phyloP scores from a whole-genome alignment of 2,797 vertebrate species.

The Falco novaeseelandiae region DNA sequence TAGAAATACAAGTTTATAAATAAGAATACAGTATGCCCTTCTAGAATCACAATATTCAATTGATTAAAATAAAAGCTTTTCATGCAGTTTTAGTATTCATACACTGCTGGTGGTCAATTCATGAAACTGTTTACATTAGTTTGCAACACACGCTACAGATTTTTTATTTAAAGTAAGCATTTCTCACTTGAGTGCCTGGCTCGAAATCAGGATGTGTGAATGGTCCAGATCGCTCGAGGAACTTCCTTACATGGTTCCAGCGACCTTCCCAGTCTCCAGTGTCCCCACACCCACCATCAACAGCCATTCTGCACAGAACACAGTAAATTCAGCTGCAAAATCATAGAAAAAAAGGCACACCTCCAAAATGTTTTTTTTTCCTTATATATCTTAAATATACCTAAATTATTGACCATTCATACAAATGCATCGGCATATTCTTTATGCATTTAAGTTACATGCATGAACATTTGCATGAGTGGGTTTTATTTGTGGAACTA shows the following conservation, averaged over 20 bases:
- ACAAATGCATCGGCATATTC: not conserved
- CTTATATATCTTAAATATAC: not conserved
- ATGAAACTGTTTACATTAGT: not conserved
- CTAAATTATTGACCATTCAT: not conserved
- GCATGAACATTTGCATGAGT: not conserved
- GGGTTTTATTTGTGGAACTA: not conserved
- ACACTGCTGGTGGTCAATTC: not conserved
- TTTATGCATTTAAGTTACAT: not conserved
- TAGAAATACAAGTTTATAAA: not conserved
- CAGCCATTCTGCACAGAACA: conserved; percentile 95
- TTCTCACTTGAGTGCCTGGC: conserved; percentile 94
- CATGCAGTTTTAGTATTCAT: not conserved
- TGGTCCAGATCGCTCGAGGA: conserved; percentile 94
- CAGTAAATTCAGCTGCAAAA: conserved; percentile 83
- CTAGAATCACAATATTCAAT: not conserved
- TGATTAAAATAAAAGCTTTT: not conserved
- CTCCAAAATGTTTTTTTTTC: conserved; percentile 15
- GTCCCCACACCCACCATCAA: conserved; percentile 92
- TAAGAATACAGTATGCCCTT: not conserved
- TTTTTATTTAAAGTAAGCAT: conserved; percentile 77
- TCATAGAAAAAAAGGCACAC: conserved; percentile 64
- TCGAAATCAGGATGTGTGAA: conserved; percentile 99
- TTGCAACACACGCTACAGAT: conserved; percentile 62
- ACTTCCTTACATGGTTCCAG: conserved; percentile 98
- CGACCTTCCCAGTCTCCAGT: conserved; percentile 94